These are phyloP conservation scores for Pseudochirops corinnae DNA, from an alignment of 2,797 vertebrate species.

Conservation along the genomic window DNA sequence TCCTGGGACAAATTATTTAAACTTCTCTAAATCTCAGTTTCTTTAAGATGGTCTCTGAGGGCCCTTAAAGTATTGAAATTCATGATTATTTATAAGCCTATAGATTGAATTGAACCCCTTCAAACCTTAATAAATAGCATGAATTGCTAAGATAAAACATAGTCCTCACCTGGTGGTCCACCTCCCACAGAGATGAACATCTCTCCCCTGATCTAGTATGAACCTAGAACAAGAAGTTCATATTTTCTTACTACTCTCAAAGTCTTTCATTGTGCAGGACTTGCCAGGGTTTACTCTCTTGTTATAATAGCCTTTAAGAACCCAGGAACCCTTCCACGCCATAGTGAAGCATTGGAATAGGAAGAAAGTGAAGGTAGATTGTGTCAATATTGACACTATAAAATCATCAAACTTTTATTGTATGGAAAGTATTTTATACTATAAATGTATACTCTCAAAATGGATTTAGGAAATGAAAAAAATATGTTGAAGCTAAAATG, in stretches of 20 bases:
- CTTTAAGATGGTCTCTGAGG: neutral
- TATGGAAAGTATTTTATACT: neutral
- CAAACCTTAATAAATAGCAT: neutral
- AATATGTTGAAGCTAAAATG: neutral
- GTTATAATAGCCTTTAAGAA: neutral
- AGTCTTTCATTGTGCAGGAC: neutral
- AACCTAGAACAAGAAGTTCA: neutral
- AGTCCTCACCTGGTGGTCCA: neutral
- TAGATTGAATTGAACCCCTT: neutral
- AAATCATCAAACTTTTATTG: neutral
- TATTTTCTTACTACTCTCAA: neutral
- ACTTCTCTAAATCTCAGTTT: constrained; percentile 3
- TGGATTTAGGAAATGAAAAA: neutral
- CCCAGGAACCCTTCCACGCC: neutral
- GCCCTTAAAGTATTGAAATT: neutral
- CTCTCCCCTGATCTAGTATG: neutral
- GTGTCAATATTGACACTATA: neutral
- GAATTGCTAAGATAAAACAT: neutral
- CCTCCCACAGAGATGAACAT: neutral
- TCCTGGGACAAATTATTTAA: neutral
- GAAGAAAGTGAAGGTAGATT: neutral
- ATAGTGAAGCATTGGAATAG: neutral
- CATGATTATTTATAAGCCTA: neutral
- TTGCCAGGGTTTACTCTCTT: neutral
- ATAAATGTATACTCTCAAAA: neutral